Conservation (phyloP, 53 echinoderm and acorn worm genomes). For the Astropecten irregularis region DNA sequence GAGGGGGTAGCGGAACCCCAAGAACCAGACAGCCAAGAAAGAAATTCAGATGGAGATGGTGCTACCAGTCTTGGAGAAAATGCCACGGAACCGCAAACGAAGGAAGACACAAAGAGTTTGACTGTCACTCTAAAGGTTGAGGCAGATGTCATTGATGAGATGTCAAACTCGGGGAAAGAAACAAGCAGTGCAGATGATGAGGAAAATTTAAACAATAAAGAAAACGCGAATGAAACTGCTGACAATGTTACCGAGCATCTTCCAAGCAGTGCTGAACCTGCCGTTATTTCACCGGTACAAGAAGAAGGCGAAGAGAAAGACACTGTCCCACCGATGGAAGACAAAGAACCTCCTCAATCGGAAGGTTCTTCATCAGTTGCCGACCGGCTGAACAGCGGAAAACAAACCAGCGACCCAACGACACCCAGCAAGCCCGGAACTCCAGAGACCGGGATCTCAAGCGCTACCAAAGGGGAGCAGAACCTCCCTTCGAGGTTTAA, state of each 20-base stretch:
- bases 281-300: neutral
- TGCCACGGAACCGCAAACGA: neutral
- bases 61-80: neutral
- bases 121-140: constrained; percentile 9
- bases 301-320: neutral
- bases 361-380: neutral
- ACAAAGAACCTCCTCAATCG: neutral
- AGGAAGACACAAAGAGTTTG: neutral
- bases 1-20: neutral
- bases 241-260: neutral
- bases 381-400: constrained; percentile 6
- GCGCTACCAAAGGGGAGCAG: constrained; percentile 14
- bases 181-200: neutral
- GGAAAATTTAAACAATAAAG: neutral
- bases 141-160: neutral
- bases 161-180: neutral
- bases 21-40: neutral
- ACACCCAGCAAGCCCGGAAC: constrained; percentile 43
- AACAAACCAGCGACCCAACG: neutral
- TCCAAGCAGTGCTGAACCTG: no score
- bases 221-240: neutral
- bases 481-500: neutral
- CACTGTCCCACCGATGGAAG: neutral
- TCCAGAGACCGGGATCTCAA: constrained; percentile 35
- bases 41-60: neutral